These are phyloP conservation scores for Zoanthus sociatus DNA, from an alignment of 92 coral and sea anemone species.

Conservation along the genomic window DNA sequence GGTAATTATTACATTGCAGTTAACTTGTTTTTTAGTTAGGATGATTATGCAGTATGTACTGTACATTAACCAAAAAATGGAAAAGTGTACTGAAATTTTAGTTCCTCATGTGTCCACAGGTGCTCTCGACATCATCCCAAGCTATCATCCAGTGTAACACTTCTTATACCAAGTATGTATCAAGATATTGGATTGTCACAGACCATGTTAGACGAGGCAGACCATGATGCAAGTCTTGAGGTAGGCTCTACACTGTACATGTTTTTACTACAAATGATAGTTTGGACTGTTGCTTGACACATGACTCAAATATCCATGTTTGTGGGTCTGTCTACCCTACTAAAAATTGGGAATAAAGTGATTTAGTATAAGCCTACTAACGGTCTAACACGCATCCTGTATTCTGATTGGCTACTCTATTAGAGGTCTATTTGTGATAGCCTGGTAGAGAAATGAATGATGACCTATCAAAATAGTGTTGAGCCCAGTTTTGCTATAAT, in stretches of 20 bases:
- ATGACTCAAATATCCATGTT: background rate
- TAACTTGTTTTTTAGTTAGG: no score
- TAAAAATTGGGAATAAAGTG: no score
- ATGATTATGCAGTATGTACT: no score
- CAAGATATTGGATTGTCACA: slow-evolving; percentile 86
- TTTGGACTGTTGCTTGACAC: no score
- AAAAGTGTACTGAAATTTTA: background rate
- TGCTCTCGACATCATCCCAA: slow-evolving; percentile 95
- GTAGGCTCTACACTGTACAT: slow-evolving; percentile 47
- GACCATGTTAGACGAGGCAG: slow-evolving; percentile 96
- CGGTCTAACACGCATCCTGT: no score
- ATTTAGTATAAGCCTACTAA: no score
- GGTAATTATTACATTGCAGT: no score
- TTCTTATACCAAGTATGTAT: slow-evolving; percentile 92
- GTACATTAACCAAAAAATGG: background rate
- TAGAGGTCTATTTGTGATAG: no score
- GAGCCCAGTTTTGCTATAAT: no score
- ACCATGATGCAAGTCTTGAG: slow-evolving; percentile 97
- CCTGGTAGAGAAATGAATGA: no score
- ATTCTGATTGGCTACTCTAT: no score
- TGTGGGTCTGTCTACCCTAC: background rate
- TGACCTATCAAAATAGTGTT: no score
- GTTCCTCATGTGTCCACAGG: slow-evolving; percentile 51
- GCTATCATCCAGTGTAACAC: slow-evolving; percentile 85
- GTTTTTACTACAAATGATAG: background rate